These are phyloP conservation scores for Setophaga kirtlandii DNA, from an alignment of 2,113 vertebrate genomes.

Conservation along the genomic window DNA sequence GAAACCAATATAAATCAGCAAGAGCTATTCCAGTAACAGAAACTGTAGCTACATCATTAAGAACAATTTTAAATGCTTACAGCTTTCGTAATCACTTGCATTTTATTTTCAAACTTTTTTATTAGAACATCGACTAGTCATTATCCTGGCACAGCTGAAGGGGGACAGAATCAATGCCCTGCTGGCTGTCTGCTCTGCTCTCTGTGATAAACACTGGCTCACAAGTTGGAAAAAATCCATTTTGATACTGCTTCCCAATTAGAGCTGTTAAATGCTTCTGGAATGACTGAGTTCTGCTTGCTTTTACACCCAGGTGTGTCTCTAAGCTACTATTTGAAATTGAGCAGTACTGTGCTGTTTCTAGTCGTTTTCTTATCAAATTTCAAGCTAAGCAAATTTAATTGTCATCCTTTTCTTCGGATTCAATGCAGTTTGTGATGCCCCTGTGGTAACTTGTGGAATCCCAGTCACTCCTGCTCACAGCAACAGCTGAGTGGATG, in stretches of 20 bases:
- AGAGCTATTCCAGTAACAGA: constrained; percentile 38
- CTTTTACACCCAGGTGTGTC: constrained; percentile 37
- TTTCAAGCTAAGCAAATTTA: constrained; percentile 32
- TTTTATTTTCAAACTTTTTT: constrained; percentile 68
- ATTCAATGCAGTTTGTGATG: constrained; percentile 1
- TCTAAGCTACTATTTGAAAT: constrained; percentile 47
- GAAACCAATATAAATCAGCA: constrained; percentile 49
- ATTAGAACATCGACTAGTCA: constrained; percentile 52
- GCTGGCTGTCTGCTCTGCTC: constrained; percentile 42
- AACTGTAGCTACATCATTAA: constrained; percentile 38
- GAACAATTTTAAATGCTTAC: constrained; percentile 45
- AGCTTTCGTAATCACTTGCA: constrained; percentile 39
- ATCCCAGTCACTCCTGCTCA: background rate
- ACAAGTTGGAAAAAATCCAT: constrained; percentile 71
- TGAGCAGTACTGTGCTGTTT: background rate
- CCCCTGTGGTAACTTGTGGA: constrained; percentile 4
- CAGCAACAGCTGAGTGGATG: constrained; percentile 5
- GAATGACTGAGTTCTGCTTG: constrained; percentile 41
- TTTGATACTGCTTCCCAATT: constrained; percentile 69
- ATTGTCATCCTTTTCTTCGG: constrained; percentile 29
- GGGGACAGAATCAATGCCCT: constrained; percentile 62
- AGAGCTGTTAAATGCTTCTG: constrained; percentile 52
- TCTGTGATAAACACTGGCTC: constrained; percentile 70
- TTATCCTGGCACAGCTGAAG: constrained; percentile 47
- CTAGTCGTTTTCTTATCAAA: constrained; percentile 1